Percentiles rank a stretch among this genome's conserved stretches.
Conservation (phyloP, 1,140 invertebrate genomes). For the Globodera rostochiensis region DNA sequence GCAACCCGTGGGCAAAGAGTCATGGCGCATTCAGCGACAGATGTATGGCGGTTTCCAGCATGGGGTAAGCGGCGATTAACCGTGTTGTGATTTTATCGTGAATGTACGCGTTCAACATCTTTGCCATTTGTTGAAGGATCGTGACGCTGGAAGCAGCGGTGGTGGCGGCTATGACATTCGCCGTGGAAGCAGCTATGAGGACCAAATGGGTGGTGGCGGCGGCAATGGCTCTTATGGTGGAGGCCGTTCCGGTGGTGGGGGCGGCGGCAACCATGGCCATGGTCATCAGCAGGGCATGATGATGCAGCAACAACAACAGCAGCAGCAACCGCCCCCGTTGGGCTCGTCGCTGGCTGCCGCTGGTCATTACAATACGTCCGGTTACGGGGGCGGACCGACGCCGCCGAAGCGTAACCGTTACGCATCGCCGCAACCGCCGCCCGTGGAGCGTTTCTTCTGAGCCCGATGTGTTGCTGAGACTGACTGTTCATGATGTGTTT, state of each 20-base stretch:
- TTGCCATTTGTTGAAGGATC: neutral
- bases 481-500: too few relatives aligned
- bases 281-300: neutral
- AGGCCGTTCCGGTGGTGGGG: neutral
- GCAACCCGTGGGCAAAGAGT: neutral
- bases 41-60: neutral
- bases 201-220: neutral
- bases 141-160: neutral
- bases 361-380: neutral
- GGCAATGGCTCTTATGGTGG: neutral
- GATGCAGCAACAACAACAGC: neutral
- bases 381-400: neutral
- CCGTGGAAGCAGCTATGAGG: neutral
- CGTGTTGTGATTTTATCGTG: too few relatives aligned
- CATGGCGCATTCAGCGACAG: neutral
- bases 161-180: neutral
- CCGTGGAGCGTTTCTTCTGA: constrained; percentile 9
- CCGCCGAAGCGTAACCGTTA: constrained; percentile 4
- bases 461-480: too few relatives aligned
- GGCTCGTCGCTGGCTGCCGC: neutral
- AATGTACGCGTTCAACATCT: neutral
- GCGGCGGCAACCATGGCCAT: neutral
- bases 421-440: constrained; percentile 3
- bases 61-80: too few relatives aligned
- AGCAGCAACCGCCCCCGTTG: neutral